These are phyloP conservation scores for Mesorhabditis spiculigera DNA, from an alignment of 2,888 invertebrate genomes.

Conservation along the genomic window DNA sequence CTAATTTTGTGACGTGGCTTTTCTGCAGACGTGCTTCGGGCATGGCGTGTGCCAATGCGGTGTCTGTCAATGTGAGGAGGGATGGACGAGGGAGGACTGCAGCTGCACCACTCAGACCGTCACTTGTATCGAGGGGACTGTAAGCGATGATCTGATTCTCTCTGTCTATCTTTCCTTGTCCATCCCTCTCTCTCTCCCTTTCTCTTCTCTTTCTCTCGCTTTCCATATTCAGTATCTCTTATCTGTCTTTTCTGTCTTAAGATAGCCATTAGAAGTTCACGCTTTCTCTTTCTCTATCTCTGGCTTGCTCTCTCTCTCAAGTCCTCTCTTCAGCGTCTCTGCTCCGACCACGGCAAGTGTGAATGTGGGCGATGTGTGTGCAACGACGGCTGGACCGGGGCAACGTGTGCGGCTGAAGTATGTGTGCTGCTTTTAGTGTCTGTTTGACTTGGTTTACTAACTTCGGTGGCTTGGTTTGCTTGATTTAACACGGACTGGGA, in stretches of 20 bases:
- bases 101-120: constrained; percentile 37
- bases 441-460: too few species aligned
- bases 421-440: background rate
- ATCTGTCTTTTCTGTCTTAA: background rate
- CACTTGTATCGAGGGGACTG: constrained; percentile 46
- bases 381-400: constrained; percentile 50
- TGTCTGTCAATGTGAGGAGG: constrained; percentile 40
- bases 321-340: constrained; percentile 35
- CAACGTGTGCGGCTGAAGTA: constrained; percentile 40
- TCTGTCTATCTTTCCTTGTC: too few species aligned
- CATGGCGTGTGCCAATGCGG: constrained; percentile 52
- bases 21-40: constrained; percentile 33
- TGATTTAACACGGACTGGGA: too few species aligned
- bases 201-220: too few species aligned
- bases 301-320: background rate
- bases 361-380: constrained; percentile 55
- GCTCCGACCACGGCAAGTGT: constrained; percentile 50
- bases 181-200: too few species aligned
- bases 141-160: constrained; percentile 16
- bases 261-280: background rate
- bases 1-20: too few species aligned
- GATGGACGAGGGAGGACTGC: constrained; percentile 49
- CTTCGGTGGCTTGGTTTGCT: too few species aligned
- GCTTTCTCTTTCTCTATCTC: constrained; percentile 7
- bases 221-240: too few species aligned